Base-by-base conservation (phyloP, 2,113 vertebrate genomes). In the Tichodroma muraria region DNA sequence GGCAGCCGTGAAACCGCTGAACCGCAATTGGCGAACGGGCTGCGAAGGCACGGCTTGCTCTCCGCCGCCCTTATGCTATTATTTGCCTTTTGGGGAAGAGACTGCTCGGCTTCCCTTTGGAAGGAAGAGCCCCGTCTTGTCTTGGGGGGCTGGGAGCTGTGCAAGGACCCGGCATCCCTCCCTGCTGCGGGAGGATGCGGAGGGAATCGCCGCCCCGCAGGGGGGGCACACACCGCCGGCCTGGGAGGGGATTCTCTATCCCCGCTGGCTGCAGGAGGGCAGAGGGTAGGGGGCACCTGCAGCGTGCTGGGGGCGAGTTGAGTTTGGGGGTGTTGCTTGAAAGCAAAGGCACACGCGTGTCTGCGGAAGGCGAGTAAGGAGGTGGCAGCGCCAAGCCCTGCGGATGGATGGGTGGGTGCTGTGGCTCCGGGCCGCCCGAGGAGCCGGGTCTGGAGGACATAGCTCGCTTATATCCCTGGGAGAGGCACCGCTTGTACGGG, bases 331-430 rank as follows among this genome's bases (percentile, higher is more conserved):
- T 23, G 30, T 33, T 45, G 47, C 68, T 22, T 19, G 80, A 0
- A 76, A 40, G 52, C n/a, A 9, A 5, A 24, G 2, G 38, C 37
- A 0, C 1, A 1, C 2, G 3, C 4, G 7, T 9, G 1, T 40
- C 40, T 49, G 0, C 5, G 44, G 71, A 31, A 57, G 40, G 27
- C 11, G 25, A 6, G 42, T 42, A 7, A 54, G 66, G 77, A 24
- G 15, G 10, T 1, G 37, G 23, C 24, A 1, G 35, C 47, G 49
- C 49, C 6, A 2, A 76, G 42, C 80, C 10, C 23, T 44, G 45
- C 27, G 31, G 45, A 24, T 44, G 9, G 49, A 4, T 42, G 13
- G 35, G 33, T 24, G 42, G 9, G 6, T 12, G 33, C 35, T 27
- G 50, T 17, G 79, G 30, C 33, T 78, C 33, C 57, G 5, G 14